Conservation (phyloP, 2,113 vertebrate species). For the Furnarius figulus region DNA sequence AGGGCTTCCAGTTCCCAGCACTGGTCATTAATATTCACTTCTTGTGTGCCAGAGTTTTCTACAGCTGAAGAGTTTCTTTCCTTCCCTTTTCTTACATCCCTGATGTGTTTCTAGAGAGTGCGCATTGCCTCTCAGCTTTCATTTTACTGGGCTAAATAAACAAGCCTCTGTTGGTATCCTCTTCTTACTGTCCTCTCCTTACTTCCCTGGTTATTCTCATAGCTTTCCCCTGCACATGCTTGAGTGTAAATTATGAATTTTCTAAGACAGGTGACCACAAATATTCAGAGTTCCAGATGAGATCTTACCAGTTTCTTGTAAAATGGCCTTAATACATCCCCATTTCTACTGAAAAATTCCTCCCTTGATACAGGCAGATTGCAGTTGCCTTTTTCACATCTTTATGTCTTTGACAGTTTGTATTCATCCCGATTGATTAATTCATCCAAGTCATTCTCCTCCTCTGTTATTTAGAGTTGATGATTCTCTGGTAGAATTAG, state of each 20-base stretch:
- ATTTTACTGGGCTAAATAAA: slow-evolving; percentile 3
- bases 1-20: background rate
- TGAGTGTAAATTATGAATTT: background rate
- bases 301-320: background rate
- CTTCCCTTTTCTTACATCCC: background rate
- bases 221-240: background rate
- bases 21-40: background rate
- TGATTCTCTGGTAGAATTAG: background rate
- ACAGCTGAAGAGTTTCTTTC: background rate
- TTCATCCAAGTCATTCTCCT: background rate
- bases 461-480: background rate
- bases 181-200: background rate
- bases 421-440: slow-evolving; percentile 1
- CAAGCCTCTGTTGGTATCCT: background rate
- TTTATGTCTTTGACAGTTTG: background rate
- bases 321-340: background rate
- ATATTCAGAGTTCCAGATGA: background rate
- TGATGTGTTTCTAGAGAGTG: background rate
- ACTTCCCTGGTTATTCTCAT: background rate
- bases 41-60: background rate
- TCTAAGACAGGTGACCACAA: background rate
- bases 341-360: background rate
- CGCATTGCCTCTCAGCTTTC: background rate
- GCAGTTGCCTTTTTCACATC: background rate
- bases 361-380: background rate